These are phyloP conservation scores for Sinotaia quadrata DNA, from an alignment of 2,888 invertebrate species.

Conservation along the genomic window DNA sequence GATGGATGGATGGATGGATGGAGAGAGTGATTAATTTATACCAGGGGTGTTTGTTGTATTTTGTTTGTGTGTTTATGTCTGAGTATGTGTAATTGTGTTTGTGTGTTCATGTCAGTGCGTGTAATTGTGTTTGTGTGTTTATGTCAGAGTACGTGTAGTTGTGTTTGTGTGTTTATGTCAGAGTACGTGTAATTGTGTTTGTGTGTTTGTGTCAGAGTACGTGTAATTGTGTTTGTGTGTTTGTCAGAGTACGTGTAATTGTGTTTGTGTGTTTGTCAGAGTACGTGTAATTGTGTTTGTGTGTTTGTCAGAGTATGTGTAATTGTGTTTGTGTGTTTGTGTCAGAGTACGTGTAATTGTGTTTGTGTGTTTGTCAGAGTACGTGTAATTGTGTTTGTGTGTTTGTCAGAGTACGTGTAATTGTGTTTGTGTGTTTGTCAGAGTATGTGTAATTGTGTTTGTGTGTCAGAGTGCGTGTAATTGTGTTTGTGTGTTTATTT, in stretches of 20 bases:
- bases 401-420: conserved; percentile 34
- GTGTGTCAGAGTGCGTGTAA: conserved; percentile 36
- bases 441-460: conserved; percentile 36
- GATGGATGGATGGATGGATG: too few relatives aligned
- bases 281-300: too few relatives aligned
- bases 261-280: not conserved
- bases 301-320: conserved; percentile 5
- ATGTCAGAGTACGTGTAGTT: too few relatives aligned
- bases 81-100: not conserved
- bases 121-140: conserved; percentile 5
- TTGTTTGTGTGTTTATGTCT: not conserved
- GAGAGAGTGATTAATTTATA: too few relatives aligned
- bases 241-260: not conserved
- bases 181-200: not conserved
- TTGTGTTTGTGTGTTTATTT: conserved; percentile 37
- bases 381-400: conserved; percentile 31
- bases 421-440: conserved; percentile 36
- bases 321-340: conserved; percentile 32
- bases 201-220: not conserved
- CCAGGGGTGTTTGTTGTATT: too few relatives aligned
- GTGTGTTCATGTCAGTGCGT: conserved; percentile 1
- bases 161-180: too few relatives aligned
- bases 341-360: conserved; percentile 39
- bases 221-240: not conserved
- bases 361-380: conserved; percentile 38